These are phyloP conservation scores for Ectemnius continuus DNA, from an alignment of 2,888 invertebrate genomes.

Conservation along the genomic window DNA sequence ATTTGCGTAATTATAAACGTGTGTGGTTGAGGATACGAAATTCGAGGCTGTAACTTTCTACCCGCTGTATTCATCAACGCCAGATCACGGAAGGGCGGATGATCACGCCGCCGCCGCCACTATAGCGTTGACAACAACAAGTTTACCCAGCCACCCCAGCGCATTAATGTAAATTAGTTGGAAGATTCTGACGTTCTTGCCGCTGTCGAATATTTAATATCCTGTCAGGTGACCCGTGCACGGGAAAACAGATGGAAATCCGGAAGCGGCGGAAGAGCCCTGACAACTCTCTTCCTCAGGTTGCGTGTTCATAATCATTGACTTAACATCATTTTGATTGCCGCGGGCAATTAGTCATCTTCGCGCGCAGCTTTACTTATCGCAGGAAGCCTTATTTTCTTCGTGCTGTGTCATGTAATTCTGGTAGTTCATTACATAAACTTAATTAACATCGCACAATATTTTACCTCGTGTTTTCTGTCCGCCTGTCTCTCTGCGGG, in stretches of 20 bases:
- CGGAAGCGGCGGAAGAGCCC: too few relatives aligned
- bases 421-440: too few relatives aligned
- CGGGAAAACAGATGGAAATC: neutral
- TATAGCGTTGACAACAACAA: constrained; percentile 19
- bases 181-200: constrained; percentile 41
- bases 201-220: constrained; percentile 32
- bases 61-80: constrained; percentile 19
- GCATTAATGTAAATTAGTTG: constrained; percentile 60
- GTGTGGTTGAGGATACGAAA: too few relatives aligned
- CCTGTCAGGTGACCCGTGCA: neutral
- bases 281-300: too few relatives aligned
- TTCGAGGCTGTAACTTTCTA: neutral
- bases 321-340: constrained; percentile 4
- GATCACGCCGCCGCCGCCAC: constrained; percentile 43
- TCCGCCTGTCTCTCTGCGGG: too few relatives aligned
- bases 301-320: neutral
- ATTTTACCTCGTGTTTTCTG: too few relatives aligned
- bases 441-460: too few relatives aligned
- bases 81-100: constrained; percentile 29
- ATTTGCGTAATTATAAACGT: too few relatives aligned
- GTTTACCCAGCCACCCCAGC: constrained; percentile 37
- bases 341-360: neutral
- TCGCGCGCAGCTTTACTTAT: neutral
- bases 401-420: too few relatives aligned
- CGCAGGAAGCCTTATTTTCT: too few relatives aligned